These are phyloP conservation scores for Lepus europaeus DNA, from an alignment of 2,113 vertebrate genomes.

Conservation along the genomic window DNA sequence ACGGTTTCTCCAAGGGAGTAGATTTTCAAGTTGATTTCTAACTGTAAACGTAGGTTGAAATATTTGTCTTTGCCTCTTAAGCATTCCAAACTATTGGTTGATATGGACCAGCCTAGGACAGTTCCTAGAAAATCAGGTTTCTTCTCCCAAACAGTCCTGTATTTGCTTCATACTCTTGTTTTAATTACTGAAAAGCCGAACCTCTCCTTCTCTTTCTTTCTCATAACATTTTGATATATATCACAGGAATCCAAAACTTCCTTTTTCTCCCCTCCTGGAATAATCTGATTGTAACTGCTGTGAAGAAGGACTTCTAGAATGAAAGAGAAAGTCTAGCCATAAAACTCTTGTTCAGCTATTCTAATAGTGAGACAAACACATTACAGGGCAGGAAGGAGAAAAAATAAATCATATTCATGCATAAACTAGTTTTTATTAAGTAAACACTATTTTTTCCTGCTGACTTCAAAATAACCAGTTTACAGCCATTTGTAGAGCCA, in stretches of 20 bases:
- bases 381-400: background rate
- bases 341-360: background rate
- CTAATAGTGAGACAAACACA: background rate
- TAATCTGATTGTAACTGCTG: background rate
- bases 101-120: background rate
- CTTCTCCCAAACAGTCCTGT: background rate
- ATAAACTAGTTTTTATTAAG: background rate
- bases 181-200: background rate
- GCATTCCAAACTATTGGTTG: background rate
- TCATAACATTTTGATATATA: background rate
- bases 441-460: background rate
- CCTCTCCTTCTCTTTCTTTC: background rate
- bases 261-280: conserved; percentile 30
- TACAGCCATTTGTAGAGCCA: background rate
- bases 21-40: conserved; percentile 64
- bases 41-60: conserved; percentile 64
- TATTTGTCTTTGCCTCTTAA: conserved; percentile 31
- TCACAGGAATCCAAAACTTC: background rate
- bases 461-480: background rate
- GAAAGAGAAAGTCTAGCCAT: conserved; percentile 9
- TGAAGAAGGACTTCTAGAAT: background rate
- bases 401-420: background rate
- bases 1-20: conserved; percentile 44
- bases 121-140: background rate
- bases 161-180: background rate